phyloP scores from a whole-genome alignment of 1,140 invertebrate genomes.

The Euschistus heros region DNA sequence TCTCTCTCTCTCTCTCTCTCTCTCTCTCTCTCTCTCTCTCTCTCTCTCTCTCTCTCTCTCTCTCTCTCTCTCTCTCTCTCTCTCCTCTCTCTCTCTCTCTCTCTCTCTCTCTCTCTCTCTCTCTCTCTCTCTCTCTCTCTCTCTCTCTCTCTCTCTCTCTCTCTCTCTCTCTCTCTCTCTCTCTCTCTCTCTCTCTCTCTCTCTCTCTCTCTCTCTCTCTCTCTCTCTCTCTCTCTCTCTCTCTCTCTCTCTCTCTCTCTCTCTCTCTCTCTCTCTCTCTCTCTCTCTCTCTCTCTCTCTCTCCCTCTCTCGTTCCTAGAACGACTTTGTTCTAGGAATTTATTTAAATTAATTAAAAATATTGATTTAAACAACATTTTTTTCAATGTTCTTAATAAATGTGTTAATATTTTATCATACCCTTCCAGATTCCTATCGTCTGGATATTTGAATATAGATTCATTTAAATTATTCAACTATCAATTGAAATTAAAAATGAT shows the following conservation, averaged over 20 bases:
- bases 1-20: slow-evolving; percentile 6
- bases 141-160: slow-evolving; percentile 1
- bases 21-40: slow-evolving; percentile 1
- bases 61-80: background rate
- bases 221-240: slow-evolving; percentile 16
- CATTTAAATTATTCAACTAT: too few species aligned
- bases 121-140: background rate
- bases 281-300: background rate
- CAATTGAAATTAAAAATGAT: too few species aligned
- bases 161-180: background rate
- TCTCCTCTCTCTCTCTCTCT: slow-evolving; percentile 4
- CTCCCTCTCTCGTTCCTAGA: too few species aligned
- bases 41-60: background rate
- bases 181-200: slow-evolving; percentile 8
- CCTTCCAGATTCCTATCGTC: too few species aligned
- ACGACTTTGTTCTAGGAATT: too few species aligned
- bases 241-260: slow-evolving; percentile 11
- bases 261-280: slow-evolving; percentile 14
- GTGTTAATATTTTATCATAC: too few species aligned
- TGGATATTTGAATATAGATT: too few species aligned
- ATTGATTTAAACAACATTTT: too few species aligned
- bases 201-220: slow-evolving; percentile 6
- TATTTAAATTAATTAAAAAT: too few species aligned
- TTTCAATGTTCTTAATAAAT: too few species aligned
- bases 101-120: slow-evolving; percentile 1